Conservation (phyloP, 1,140 invertebrate species). For the Conopomorpha cramerella region DNA sequence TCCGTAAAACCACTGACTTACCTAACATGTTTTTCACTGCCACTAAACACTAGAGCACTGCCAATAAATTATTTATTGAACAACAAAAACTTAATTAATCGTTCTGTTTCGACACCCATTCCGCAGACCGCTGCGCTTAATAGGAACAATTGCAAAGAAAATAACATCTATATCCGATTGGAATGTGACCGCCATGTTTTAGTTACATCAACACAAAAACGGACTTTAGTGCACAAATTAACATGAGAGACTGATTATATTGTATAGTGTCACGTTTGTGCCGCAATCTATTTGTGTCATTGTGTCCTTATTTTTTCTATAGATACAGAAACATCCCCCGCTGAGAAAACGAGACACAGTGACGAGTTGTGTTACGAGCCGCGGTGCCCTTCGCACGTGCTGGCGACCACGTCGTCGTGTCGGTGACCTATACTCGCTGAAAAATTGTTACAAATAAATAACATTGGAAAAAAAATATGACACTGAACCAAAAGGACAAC, state of each 20-base stretch:
- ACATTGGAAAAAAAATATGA: conserved; percentile 34
- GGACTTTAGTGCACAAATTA: conserved; percentile 23
- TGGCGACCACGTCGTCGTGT: conserved; percentile 10
- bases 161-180: conserved; percentile 47
- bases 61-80: conserved; percentile 15
- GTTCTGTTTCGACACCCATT: conserved; percentile 4
- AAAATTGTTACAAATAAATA: conserved; percentile 13
- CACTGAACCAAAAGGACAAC: conserved; percentile 25
- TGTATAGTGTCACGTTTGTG: conserved; percentile 22
- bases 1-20: conserved; percentile 31
- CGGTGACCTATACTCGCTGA: conserved; percentile 3
- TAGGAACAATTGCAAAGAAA: conserved; percentile 10
- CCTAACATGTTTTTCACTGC: conserved; percentile 52
- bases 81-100: conserved; percentile 9
- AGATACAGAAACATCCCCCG: conserved; percentile 54
- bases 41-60: conserved; percentile 27
- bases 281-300: conserved; percentile 56
- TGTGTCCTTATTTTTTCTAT: conserved; percentile 58
- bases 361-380: conserved; percentile 39
- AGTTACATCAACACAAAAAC: conserved; percentile 51
- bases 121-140: conserved; percentile 2
- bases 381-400: conserved; percentile 44
- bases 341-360: conserved; percentile 30
- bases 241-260: conserved; percentile 21
- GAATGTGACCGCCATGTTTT: conserved; percentile 59